Evolutionary conservation across 2,797 vertebrate genomes (phyloP).

Genomic region (Anabacerthia variegaticeps): DNA sequence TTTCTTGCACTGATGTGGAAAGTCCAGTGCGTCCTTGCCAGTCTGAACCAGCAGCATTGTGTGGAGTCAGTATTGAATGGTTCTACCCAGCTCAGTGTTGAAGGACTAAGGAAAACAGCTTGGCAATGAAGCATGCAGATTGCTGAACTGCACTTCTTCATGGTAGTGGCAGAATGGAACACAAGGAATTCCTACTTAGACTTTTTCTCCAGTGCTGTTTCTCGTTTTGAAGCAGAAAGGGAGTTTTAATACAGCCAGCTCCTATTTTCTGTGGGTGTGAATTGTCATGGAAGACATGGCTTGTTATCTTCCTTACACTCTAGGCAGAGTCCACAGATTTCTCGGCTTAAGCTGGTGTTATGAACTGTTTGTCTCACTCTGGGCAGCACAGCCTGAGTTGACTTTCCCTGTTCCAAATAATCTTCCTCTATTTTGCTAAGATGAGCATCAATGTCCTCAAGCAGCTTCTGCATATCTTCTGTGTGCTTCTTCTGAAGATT

Average conservation of each 20-base stretch:
- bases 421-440: constrained; percentile 88
- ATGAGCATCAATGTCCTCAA: constrained; percentile 85
- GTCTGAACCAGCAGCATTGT: not conserved
- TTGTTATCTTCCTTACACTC: not conserved
- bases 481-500: constrained; percentile 87
- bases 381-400: constrained; percentile 51
- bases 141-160: not conserved
- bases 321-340: not conserved
- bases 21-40: not conserved
- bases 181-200: not conserved
- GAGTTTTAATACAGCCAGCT: not conserved
- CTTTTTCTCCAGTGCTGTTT: not conserved
- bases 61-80: not conserved
- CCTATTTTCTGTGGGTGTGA: not conserved
- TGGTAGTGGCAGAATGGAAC: not conserved
- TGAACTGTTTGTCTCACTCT: not conserved
- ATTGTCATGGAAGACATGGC: not conserved
- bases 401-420: constrained; percentile 78
- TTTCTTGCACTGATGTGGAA: not conserved
- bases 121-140: not conserved
- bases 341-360: not conserved
- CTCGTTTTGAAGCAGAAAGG: not conserved
- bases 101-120: not conserved
- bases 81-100: not conserved
- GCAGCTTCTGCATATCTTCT: constrained; percentile 85